Evolutionary conservation across 1,140 invertebrate species (phyloP), one percentile per base, ranked within the genome.

Genomic region (Diachasmimorpha longicaudata): DNA sequence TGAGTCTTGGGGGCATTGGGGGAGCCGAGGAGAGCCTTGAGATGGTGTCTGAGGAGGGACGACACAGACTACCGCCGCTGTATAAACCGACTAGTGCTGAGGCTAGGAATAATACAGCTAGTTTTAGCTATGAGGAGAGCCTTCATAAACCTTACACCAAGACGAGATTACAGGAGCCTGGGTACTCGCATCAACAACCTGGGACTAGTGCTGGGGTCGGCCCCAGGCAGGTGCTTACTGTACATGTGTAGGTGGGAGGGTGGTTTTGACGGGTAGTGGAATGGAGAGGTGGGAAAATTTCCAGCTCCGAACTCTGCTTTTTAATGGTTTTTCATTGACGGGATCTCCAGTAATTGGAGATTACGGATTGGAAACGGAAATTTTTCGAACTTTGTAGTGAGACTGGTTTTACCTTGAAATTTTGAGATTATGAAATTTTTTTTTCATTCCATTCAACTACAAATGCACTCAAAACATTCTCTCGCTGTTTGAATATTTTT

Each of bases 71-170:
- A 36, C 91, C 91, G 74, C 91, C 90, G 3, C 84, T 91, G 4
- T 89, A 90, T 78, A 90, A 91, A 78, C 89, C 90, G 14, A 89
- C 89, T 75, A 87, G 91, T 81, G 81, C 91, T 4, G 94, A 95
- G 84, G 93, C 94, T 82, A 91, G 93, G 75, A 95, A 95, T 85
- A 94, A 95, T 86, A 94, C 93, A 14, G 93, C 93, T 70, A 92
- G 93, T 78, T 93, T 93, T 46, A 91, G 91, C 76, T 92, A 93
- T 80, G 93, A 94, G 83, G 91, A 91, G 16, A 89, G 89, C 46
- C 89, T 92, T 10, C 92, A 93, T 81, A 95, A 95, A 89, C 94
- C 95, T 81, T 94, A 95, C 86, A 93, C 91, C 77, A 95, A 95
- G 87, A 93, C 93, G 78, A 90, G 92, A 84, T 90, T 93, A 78